phyloP scores from a whole-genome alignment of 2,113 vertebrate genomes.

The Murina feae region DNA sequence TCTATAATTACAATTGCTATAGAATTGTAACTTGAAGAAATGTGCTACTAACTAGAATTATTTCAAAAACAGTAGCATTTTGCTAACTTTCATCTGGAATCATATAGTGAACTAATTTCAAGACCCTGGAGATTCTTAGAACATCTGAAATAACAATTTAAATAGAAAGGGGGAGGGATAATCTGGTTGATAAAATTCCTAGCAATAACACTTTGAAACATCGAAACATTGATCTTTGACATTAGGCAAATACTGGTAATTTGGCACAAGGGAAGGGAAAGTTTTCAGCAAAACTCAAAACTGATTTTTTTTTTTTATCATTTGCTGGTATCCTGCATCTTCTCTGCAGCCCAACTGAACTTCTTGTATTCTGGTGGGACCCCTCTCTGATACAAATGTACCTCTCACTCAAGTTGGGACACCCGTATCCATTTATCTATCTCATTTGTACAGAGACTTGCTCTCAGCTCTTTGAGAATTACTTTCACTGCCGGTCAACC shows the following conservation, averaged over 20 bases:
- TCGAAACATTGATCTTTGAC: neutral
- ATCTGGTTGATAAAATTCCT: conserved; percentile 20
- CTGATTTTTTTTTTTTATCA: neutral
- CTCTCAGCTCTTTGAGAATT: neutral
- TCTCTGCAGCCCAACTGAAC: neutral
- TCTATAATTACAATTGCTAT: neutral
- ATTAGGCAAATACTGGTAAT: neutral
- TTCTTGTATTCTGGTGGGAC: neutral
- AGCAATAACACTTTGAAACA: conserved; percentile 15
- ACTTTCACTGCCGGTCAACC: neutral
- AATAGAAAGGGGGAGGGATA: neutral
- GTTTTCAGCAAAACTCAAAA: neutral
- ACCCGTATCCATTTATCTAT: neutral
- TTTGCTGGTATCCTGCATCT: neutral
- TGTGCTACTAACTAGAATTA: neutral
- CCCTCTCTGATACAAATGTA: neutral
- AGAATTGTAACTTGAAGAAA: neutral
- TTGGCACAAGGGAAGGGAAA: neutral
- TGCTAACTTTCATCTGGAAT: neutral
- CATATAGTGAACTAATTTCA: neutral
- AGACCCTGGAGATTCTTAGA: conserved; percentile 5
- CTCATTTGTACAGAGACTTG: neutral
- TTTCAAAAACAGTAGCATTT: conserved; percentile 22
- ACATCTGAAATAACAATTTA: conserved; percentile 26
- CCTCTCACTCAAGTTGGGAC: neutral